Conservation (phyloP, 2,888 invertebrate genomes). For the Netelia melanura region DNA sequence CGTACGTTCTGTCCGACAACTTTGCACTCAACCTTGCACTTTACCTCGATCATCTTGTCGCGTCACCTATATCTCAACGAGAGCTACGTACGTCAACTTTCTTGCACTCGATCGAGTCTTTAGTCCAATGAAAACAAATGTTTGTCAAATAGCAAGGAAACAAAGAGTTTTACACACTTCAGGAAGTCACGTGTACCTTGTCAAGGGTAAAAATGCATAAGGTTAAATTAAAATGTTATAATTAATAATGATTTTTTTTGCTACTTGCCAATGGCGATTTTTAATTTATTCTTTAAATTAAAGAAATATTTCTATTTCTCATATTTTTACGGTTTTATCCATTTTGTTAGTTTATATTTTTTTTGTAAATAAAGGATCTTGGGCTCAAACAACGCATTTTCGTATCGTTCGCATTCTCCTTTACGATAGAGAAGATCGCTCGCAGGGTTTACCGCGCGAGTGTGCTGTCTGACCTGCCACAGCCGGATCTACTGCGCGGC, state of each 20-base stretch:
- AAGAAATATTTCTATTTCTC: too few relatives aligned
- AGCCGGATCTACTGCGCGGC: constrained; percentile 32
- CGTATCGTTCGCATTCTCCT: neutral
- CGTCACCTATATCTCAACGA: constrained; percentile 58
- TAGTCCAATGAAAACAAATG: neutral
- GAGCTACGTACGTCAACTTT: constrained; percentile 16
- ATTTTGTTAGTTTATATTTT: neutral
- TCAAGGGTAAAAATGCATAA: neutral
- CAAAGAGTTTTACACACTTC: neutral
- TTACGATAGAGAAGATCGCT: neutral
- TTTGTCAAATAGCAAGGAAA: neutral
- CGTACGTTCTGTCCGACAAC: constrained; percentile 71
- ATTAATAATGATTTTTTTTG: too few relatives aligned
- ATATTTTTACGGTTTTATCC: too few relatives aligned
- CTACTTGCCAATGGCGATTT: too few relatives aligned
- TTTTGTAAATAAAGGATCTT: neutral
- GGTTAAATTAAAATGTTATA: too few relatives aligned
- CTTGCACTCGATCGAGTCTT: constrained; percentile 38
- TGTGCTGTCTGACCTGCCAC: constrained; percentile 51
- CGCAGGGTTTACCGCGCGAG: constrained; percentile 36
- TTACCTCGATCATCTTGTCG: constrained; percentile 56
- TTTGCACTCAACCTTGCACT: constrained; percentile 70
- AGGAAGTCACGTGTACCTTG: neutral
- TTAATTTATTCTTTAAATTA: too few relatives aligned
- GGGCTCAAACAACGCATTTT: neutral